These are phyloP conservation scores for Dryobates pubescens DNA, from an alignment of 2,797 vertebrate species.

Conservation along the genomic window DNA sequence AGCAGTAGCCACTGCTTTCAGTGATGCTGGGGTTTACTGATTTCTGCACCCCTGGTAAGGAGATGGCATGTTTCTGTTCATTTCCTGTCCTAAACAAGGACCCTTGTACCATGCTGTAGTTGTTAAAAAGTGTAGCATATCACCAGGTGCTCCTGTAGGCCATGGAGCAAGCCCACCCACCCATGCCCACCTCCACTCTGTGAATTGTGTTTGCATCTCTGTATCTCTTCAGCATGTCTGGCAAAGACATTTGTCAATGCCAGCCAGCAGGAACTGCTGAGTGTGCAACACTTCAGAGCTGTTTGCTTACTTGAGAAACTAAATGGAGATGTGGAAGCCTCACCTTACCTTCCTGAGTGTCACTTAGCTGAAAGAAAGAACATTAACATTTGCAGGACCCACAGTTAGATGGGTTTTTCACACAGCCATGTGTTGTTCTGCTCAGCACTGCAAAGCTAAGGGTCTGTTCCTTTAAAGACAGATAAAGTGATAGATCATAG, in stretches of 20 bases:
- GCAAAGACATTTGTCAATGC: not conserved
- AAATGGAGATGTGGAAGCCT: not conserved
- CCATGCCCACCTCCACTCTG: not conserved
- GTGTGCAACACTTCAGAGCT: not conserved
- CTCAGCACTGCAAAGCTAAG: not conserved
- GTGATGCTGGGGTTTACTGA: not conserved
- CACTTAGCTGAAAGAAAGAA: not conserved
- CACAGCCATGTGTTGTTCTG: not conserved
- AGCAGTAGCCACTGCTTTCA: not conserved
- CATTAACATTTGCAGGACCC: not conserved
- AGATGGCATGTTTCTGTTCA: not conserved
- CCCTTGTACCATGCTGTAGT: not conserved
- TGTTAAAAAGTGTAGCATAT: not conserved
- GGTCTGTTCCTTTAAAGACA: not conserved
- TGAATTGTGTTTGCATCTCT: not conserved
- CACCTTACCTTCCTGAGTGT: not conserved
- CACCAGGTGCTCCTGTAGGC: not conserved
- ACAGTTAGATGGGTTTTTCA: not conserved
- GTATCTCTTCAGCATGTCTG: not conserved
- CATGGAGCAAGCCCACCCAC: not conserved
- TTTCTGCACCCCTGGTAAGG: not conserved
- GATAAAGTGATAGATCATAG: not conserved
- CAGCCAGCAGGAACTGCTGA: slow-evolving; percentile 24
- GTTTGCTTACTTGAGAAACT: slow-evolving; percentile 43
- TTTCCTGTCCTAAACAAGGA: not conserved